A percentile compares a stretch with the other conserved stretches of the same genome.
These are phyloP conservation scores for Ecliptopera silaceata DNA, from an alignment of 2,888 invertebrate genomes.

Conservation along the genomic window DNA sequence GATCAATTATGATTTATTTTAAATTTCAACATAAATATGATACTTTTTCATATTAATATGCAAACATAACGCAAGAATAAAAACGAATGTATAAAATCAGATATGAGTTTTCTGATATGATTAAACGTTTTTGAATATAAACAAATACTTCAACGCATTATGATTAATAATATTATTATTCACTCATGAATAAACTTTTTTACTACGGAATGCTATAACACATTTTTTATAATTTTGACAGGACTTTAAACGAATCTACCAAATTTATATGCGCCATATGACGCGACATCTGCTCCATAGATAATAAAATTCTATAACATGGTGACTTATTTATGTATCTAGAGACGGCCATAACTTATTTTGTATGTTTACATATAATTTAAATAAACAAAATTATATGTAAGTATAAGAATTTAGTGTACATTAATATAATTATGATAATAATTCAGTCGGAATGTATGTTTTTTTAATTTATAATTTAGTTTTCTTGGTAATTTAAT, in stretches of 20 bases:
- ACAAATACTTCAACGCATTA: neutral
- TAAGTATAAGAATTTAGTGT: conserved; percentile 24
- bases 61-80: no score
- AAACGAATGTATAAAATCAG: no score
- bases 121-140: no score
- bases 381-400: no score
- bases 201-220: conserved; percentile 36
- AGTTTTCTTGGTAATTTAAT: no score
- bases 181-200: conserved; percentile 6
- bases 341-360: conserved; percentile 40
- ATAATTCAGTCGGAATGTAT: no score
- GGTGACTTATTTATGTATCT: conserved; percentile 51
- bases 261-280: conserved; percentile 55
- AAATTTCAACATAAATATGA: no score
- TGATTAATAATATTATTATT: neutral
- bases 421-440: no score
- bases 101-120: no score
- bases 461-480: no score
- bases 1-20: no score
- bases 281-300: conserved; percentile 55
- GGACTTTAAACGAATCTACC: conserved; percentile 45
- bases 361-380: conserved; percentile 37
- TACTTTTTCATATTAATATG: no score
- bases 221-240: conserved; percentile 47
- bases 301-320: conserved; percentile 46